A percentile compares a stretch with the other conserved stretches of the same genome.
These are phyloP conservation scores for Actinernus sp. DNA, from an alignment of 92 coral and sea anemone species.

Conservation along the genomic window DNA sequence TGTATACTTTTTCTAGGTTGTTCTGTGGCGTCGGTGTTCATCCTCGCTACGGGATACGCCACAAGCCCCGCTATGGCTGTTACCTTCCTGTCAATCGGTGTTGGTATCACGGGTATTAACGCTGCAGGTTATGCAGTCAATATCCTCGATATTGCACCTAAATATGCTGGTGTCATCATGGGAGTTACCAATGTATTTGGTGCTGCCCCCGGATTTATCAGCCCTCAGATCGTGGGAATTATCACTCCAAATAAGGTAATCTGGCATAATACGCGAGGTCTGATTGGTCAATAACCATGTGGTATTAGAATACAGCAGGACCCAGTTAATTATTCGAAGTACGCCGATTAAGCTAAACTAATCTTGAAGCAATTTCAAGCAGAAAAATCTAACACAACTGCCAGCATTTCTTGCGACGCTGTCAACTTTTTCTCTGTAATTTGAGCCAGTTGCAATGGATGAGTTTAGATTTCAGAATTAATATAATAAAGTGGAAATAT, in stretches of 20 bases:
- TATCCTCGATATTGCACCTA: constrained; percentile 98
- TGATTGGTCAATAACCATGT: too few relatives aligned
- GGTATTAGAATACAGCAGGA: too few relatives aligned
- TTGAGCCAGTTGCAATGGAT: too few relatives aligned
- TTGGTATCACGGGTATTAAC: constrained; percentile 96
- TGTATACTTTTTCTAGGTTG: constrained; percentile 72
- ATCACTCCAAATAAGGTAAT: constrained; percentile 96
- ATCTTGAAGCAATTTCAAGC: too few relatives aligned
- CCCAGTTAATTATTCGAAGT: too few relatives aligned
- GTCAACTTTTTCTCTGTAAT: too few relatives aligned
- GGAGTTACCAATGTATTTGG: constrained; percentile 99
- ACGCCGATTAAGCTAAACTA: too few relatives aligned
- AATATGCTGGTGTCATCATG: constrained; percentile 98
- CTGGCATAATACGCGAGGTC: too few relatives aligned
- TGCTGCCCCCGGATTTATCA: constrained; percentile 96
- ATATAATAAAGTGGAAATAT: too few relatives aligned
- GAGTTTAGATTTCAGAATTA: too few relatives aligned
- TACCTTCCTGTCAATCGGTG: constrained; percentile 92
- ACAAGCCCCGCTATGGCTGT: constrained; percentile 75
- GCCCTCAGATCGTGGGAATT: constrained; percentile 99
- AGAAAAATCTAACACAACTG: too few relatives aligned
- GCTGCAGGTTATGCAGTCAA: constrained; percentile 99
- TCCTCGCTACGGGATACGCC: constrained; percentile 91
- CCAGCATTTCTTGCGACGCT: too few relatives aligned
- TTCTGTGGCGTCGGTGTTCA: constrained; percentile 88